These are phyloP conservation scores for Ptilorrhoa leucosticta DNA, from an alignment of 2,113 vertebrate genomes.

Conservation along the genomic window DNA sequence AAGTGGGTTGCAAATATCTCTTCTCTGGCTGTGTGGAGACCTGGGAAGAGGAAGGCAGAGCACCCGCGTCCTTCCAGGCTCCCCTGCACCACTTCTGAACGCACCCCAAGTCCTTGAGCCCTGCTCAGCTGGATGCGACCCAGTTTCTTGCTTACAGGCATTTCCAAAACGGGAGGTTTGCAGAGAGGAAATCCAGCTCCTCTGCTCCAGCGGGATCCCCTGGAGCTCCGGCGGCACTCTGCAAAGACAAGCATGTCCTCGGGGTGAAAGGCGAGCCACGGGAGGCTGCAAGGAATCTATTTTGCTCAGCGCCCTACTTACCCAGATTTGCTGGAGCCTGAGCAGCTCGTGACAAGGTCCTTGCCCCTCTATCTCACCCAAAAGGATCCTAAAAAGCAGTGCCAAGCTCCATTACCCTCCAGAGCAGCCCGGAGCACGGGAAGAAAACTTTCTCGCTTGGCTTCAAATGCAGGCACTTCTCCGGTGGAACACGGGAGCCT, in stretches of 20 bases:
- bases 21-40: not conserved
- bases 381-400: constrained; percentile 7
- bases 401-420: constrained; percentile 22
- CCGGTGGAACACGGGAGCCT: not conserved
- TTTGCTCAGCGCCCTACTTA: constrained; percentile 8
- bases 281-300: not conserved
- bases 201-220: not conserved
- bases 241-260: not conserved
- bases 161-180: not conserved
- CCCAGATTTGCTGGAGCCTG: constrained; percentile 4
- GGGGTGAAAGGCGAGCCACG: not conserved
- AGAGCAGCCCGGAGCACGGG: not conserved
- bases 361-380: constrained; percentile 14
- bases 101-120: not conserved
- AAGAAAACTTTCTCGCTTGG: constrained; percentile 23
- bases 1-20: not conserved
- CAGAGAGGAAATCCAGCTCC: not conserved
- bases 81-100: not conserved
- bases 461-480: not conserved
- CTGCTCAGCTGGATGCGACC: not conserved
- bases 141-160: not conserved
- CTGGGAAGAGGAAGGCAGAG: not conserved
- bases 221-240: not conserved
- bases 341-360: not conserved
- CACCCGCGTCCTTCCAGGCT: not conserved